Evolutionary conservation across 1,140 invertebrate genomes (phyloP).

Genomic region (Drosophila tsacasi): DNA sequence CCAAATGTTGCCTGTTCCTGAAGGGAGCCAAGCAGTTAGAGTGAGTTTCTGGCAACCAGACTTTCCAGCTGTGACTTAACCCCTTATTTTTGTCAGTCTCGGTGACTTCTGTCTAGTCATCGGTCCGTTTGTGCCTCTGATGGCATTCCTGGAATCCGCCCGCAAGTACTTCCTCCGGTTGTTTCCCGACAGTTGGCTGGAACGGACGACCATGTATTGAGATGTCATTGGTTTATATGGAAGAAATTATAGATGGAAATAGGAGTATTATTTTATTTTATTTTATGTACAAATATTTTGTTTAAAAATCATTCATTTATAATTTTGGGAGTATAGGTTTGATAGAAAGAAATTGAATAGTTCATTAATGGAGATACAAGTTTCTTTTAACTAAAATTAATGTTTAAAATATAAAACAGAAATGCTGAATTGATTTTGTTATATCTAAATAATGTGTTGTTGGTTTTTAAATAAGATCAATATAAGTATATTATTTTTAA

Average conservation of each 20-base stretch:
- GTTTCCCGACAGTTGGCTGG: conserved; percentile 54
- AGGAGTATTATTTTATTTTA: background rate
- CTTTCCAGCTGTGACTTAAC: background rate
- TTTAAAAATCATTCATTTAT: background rate
- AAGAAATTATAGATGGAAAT: no score
- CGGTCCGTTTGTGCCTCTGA: conserved; percentile 25
- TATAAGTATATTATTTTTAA: background rate
- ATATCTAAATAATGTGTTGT: background rate
- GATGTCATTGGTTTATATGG: background rate
- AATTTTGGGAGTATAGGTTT: background rate
- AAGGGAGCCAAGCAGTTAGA: background rate
- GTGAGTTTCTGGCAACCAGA: background rate
- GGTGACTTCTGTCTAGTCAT: conserved; percentile 6
- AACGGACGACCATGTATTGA: conserved; percentile 37
- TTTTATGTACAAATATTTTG: background rate
- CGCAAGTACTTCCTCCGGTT: conserved; percentile 41
- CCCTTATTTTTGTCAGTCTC: conserved; percentile 15
- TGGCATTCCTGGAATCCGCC: conserved; percentile 18
- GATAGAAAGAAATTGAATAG: background rate
- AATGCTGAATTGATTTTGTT: background rate
- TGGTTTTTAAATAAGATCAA: background rate
- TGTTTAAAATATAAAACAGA: background rate
- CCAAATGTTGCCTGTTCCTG: background rate
- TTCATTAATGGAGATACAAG: background rate
- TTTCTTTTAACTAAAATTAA: background rate